Base-by-base conservation (phyloP, 2,888 invertebrate genomes). In the Ormia ochracea region DNA sequence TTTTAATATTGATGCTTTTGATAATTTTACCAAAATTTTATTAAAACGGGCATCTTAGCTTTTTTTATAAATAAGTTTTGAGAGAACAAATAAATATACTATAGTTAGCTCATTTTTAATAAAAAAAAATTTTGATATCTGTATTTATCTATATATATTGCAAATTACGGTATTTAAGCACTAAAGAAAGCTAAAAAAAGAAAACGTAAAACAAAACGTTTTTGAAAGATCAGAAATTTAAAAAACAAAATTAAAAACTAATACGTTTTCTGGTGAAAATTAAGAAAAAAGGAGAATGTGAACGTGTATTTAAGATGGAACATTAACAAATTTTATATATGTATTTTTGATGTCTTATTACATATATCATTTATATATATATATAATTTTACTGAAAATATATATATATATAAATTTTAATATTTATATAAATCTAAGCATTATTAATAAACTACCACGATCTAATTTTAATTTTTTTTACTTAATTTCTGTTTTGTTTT, bases 331-430 rank as follows among this genome's bases (percentile, higher is more conserved):
- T 56, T 65, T 28, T 36, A 48, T 59, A 52, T 81, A 78, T 23
- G n/a, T n/a, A 74, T 50, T 78, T 78, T 41, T 33, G 52, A 78
- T 78, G 33, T 70, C 73, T 81, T 81, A 78, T 70, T 70, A 70
- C 50, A 69, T 74, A 74, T n/a, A n/a, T n/a, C n/a, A n/a, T n/a
- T n/a, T n/a, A n/a, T n/a, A n/a, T n/a, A n/a, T n/a, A n/a, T n/a
- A n/a, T n/a, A n/a, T n/a, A n/a, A n/a, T n/a, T n/a, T n/a, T n/a
- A n/a, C n/a, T n/a, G n/a, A n/a, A n/a, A n/a, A n/a, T n/a, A 84
- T 74, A 81, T 81, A 82, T 81, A 82, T 85, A 83, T 79, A 72
- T 54, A 38, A 28, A 72, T 70, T 81, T 78, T 58, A 77, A 65
- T 78, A 76, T 78, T 81, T 63, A 81, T 72, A 70, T 82, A 82